phyloP scores from a whole-genome alignment of 2,797 vertebrate species.

The Gymnothorax javanicus region DNA sequence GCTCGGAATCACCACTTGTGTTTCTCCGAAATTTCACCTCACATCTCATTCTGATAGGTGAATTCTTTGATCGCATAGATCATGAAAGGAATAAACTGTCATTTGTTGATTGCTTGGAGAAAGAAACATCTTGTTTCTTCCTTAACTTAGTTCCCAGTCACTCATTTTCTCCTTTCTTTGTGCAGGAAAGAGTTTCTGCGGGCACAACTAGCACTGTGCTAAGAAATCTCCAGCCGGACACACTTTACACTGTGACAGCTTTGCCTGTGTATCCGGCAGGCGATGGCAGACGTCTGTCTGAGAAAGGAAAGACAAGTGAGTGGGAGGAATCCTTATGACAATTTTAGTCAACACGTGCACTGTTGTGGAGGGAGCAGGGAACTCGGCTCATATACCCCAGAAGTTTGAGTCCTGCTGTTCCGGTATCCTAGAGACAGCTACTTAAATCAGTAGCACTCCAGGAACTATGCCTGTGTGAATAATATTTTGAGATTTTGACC shows the following conservation, averaged over 20 bases:
- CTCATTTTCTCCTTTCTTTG: neutral
- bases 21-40: neutral
- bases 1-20: neutral
- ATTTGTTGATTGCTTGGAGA: neutral
- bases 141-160: neutral
- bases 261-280: conserved; percentile 89
- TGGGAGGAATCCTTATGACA: conserved; percentile 26
- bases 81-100: neutral
- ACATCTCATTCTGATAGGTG: neutral
- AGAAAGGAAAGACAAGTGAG: conserved; percentile 88
- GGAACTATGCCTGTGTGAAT: neutral
- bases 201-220: conserved; percentile 87
- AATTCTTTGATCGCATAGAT: neutral
- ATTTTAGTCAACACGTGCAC: neutral
- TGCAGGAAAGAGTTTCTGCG: conserved; percentile 86
- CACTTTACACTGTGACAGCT: conserved; percentile 84
- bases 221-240: conserved; percentile 83
- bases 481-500: conserved; percentile 18
- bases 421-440: neutral
- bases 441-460: neutral
- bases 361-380: neutral
- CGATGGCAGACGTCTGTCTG: conserved; percentile 84
- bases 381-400: neutral
- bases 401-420: neutral
- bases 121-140: neutral